Percentiles rank a stretch among this genome's conserved stretches.
Conservation (phyloP, 2,888 invertebrate genomes). For the Slavum lentiscoides region DNA sequence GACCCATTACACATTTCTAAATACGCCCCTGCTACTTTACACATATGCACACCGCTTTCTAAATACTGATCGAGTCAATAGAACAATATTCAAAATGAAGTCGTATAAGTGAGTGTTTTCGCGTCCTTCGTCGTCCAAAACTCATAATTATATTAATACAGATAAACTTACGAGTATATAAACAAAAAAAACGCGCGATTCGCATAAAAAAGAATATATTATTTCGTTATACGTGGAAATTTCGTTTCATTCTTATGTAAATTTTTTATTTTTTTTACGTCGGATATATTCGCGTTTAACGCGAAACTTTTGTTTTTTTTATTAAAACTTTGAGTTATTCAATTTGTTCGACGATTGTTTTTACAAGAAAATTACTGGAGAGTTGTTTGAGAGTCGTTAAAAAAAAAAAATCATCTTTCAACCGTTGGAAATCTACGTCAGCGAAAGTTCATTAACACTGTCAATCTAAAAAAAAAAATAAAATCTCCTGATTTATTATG, state of each 20-base stretch:
- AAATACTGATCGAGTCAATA: too few relatives aligned
- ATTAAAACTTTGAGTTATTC: slow-evolving; percentile 50
- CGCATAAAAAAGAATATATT: not conserved
- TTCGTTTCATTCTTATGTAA: not conserved
- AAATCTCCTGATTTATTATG: slow-evolving; percentile 43
- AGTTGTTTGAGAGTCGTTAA: slow-evolving; percentile 35
- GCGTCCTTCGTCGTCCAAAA: too few relatives aligned
- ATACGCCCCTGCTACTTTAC: too few relatives aligned
- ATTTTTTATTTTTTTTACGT: slow-evolving; percentile 15
- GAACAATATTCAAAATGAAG: too few relatives aligned
- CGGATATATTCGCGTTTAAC: slow-evolving; percentile 22
- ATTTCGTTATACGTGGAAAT: not conserved
- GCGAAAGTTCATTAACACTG: slow-evolving; percentile 47
- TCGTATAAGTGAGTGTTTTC: too few relatives aligned
- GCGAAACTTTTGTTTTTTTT: slow-evolving; percentile 36
- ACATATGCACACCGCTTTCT: too few relatives aligned
- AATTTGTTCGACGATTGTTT: slow-evolving; percentile 47
- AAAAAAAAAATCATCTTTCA: slow-evolving; percentile 43
- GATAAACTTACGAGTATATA: too few relatives aligned
- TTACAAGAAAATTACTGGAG: slow-evolving; percentile 41
- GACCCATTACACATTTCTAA: too few relatives aligned
- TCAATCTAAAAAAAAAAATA: slow-evolving; percentile 42
- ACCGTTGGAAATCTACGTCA: slow-evolving; percentile 32
- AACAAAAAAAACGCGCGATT: too few relatives aligned
- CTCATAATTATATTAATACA: too few relatives aligned